Base-by-base conservation (phyloP, 2,797 vertebrate species). In the Tadarida brasiliensis region DNA sequence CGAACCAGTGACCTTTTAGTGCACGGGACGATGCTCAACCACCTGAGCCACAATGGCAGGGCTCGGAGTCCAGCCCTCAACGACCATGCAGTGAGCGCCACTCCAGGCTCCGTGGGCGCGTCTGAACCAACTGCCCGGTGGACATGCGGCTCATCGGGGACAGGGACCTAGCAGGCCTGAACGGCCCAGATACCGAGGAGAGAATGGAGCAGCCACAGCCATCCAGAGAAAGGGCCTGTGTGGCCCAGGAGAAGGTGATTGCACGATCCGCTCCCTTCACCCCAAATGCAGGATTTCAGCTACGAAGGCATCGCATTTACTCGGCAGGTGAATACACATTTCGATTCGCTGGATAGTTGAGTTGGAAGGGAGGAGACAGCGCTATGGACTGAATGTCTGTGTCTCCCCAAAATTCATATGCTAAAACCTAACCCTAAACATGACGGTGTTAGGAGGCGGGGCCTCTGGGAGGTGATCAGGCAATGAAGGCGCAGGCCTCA, bases 301-400 rank as follows among this genome's bases (percentile, higher is more conserved):
- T 0, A 10, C 0, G 2, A 59, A 54, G 87, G 39, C 30, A 1
- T 12, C 1, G 6, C 16, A 7, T 3, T 16, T 20, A 30, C 24
- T 17, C 17, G 57, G 56, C n/a, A 8, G 8, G 10, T 0, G 59
- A 20, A 12, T 2, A 39, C 26, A 5, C 59, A 11, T 6, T 47
- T 11, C 19, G 35, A 39, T 11, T 16, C 33, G 26, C 9, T 9
- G 24, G n/a, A 24, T 47, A 12, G n/a, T 5, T 28, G 19, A 4
- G 33, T 1, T 9, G 17, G 24, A 35, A 59, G 22, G 12, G 5
- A 0, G 11, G 84, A 26, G 0, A 7, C n/a, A 6, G 51, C 0
- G 30, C 56, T 61, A 16, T 5, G 47, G 51, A 28, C 11, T 2
- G 20, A 57, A 49, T 20, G 44, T 28, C 3, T 39, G 1, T 24